These are phyloP conservation scores for Cyclina sinensis DNA, from an alignment of 1,140 invertebrate genomes.

Conservation along the genomic window DNA sequence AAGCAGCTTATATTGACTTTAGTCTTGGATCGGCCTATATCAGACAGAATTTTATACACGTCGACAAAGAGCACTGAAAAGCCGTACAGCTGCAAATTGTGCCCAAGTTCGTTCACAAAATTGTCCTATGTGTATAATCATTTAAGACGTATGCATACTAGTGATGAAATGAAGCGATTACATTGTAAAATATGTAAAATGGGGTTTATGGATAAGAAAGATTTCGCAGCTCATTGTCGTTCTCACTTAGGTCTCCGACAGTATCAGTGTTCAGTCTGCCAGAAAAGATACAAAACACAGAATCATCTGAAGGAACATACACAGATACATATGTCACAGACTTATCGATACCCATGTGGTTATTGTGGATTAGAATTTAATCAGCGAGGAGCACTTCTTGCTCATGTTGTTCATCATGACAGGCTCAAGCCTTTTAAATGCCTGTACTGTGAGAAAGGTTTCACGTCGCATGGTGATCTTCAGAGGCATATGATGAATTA, in stretches of 20 bases:
- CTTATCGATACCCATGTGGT: neutral
- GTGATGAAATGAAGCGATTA: neutral
- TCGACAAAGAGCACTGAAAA: neutral
- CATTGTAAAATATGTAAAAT: conserved; percentile 22
- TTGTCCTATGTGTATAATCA: neutral
- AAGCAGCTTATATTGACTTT: neutral
- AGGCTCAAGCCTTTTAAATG: conserved; percentile 1
- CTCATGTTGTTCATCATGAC: conserved; percentile 25
- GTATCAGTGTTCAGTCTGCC: neutral
- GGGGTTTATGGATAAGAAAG: neutral
- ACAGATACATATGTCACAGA: neutral
- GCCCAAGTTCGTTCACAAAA: neutral
- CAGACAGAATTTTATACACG: neutral
- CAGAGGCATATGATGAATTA: conserved; percentile 3
- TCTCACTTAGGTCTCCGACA: neutral
- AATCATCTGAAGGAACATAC: neutral
- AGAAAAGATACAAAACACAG: conserved; percentile 10
- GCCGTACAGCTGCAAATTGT: neutral
- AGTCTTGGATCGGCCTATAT: neutral
- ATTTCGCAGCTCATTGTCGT: neutral
- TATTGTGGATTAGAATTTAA: conserved; percentile 1
- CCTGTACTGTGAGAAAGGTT: neutral
- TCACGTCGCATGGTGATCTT: conserved; percentile 10
- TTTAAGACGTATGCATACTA: conserved; percentile 6
- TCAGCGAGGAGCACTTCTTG: neutral